These are phyloP conservation scores for Malaclemys terrapin DNA, from an alignment of 2,113 vertebrate genomes.

Conservation along the genomic window DNA sequence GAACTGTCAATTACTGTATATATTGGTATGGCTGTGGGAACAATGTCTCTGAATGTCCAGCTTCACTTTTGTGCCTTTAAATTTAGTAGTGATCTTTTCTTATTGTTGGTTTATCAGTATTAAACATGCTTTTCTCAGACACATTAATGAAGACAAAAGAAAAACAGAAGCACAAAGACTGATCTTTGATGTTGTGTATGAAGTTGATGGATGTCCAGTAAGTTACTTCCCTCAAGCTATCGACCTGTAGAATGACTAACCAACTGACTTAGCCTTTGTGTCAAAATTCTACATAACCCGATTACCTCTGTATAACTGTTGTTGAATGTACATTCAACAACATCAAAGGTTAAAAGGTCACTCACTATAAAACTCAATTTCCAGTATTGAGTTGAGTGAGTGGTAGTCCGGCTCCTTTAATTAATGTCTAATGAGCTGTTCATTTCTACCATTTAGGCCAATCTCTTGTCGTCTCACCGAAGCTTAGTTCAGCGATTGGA, in stretches of 20 bases:
- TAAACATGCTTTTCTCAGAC: slow-evolving; percentile 77
- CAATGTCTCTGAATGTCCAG: neutral
- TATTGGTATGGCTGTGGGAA: neutral
- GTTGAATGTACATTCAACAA: neutral
- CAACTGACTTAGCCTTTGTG: neutral
- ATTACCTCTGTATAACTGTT: neutral
- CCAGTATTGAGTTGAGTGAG: slow-evolving; percentile 4
- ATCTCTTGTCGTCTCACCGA: slow-evolving; percentile 96
- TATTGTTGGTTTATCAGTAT: neutral
- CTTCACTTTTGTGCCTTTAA: neutral
- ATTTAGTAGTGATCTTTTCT: neutral
- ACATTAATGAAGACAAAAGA: slow-evolving; percentile 99
- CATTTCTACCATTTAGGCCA: slow-evolving; percentile 84
- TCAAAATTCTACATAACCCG: neutral
- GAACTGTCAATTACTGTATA: neutral
- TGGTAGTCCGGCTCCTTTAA: slow-evolving; percentile 38
- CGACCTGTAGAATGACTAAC: neutral
- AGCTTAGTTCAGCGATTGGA: slow-evolving; percentile 93
- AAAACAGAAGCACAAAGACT: slow-evolving; percentile 98
- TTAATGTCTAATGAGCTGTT: slow-evolving; percentile 62
- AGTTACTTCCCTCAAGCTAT: slow-evolving; percentile 73
- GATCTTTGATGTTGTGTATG: slow-evolving; percentile 98
- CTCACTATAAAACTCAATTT: slow-evolving; percentile 53
- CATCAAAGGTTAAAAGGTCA: neutral
- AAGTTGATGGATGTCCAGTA: slow-evolving; percentile 98